Evolutionary conservation across 2,888 invertebrate genomes (phyloP).

Genomic region (Cheilosia vernalis): DNA sequence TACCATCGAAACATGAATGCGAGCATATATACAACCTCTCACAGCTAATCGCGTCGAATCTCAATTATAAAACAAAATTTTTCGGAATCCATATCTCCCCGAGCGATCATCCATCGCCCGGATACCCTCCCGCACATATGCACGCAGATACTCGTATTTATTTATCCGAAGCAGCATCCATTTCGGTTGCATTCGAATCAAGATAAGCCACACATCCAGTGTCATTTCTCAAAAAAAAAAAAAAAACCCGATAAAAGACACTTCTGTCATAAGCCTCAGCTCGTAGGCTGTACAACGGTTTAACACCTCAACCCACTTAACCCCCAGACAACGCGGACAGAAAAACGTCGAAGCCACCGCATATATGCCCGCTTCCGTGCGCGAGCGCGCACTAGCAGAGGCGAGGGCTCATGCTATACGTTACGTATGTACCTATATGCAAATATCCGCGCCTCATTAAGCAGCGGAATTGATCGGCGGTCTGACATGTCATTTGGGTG

Average conservation of each 20-base stretch:
- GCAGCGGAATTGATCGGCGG: slow-evolving; percentile 81
- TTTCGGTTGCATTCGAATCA: slow-evolving; percentile 72
- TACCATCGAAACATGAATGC: slow-evolving; percentile 41
- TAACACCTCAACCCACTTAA: slow-evolving; percentile 74
- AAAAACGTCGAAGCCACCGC: slow-evolving; percentile 10
- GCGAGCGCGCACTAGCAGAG: not conserved
- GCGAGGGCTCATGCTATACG: slow-evolving; percentile 21
- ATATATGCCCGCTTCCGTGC: slow-evolving; percentile 47
- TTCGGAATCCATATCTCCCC: slow-evolving; percentile 57
- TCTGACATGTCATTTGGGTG: slow-evolving; percentile 79
- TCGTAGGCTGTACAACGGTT: slow-evolving; percentile 74
- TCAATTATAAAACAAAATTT: slow-evolving; percentile 72
- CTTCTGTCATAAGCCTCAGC: slow-evolving; percentile 66
- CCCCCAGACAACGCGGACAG: slow-evolving; percentile 33
- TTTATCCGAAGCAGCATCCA: slow-evolving; percentile 43
- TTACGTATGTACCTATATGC: slow-evolving; percentile 55
- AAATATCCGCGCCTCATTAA: slow-evolving; percentile 79
- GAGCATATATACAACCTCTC: slow-evolving; percentile 9
- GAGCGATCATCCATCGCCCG: slow-evolving; percentile 33
- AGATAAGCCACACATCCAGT: slow-evolving; percentile 68
- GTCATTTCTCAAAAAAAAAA: slow-evolving; percentile 65
- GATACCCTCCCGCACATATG: slow-evolving; percentile 10
- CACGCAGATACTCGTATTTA: not conserved
- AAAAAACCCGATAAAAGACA: slow-evolving; percentile 62
- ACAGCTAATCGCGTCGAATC: slow-evolving; percentile 51